phyloP scores from a whole-genome alignment of 2,113 vertebrate species.

The Odobenus rosmarus region DNA sequence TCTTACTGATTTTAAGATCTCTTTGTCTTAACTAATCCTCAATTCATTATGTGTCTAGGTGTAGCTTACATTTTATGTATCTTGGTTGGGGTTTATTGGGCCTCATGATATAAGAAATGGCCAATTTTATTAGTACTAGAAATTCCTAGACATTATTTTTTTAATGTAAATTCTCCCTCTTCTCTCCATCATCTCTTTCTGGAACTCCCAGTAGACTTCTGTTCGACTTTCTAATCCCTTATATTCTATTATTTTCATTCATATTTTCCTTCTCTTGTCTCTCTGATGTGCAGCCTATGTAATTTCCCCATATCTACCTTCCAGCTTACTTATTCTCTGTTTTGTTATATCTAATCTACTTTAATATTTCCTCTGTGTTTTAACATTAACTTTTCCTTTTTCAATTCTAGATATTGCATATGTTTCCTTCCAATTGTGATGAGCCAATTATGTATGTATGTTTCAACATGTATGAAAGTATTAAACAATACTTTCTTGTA shows the following conservation, averaged over 20 bases:
- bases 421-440: background rate
- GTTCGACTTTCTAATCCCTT: background rate
- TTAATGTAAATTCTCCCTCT: background rate
- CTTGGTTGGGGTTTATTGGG: background rate
- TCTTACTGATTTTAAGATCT: background rate
- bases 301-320: background rate
- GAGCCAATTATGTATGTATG: background rate
- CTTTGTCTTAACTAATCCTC: background rate
- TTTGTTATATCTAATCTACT: background rate
- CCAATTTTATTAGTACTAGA: background rate
- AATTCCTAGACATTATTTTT: background rate
- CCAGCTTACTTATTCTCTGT: background rate
- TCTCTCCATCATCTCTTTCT: background rate
- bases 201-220: background rate
- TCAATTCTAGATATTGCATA: background rate
- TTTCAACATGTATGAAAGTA: background rate
- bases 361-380: background rate
- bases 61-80: background rate
- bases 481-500: background rate
- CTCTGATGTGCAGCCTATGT: background rate
- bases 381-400: background rate
- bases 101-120: background rate
- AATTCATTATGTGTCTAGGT: background rate
- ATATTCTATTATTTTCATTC: background rate
- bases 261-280: background rate